These are phyloP conservation scores for Lepeophtheirus salmonis DNA, from an alignment of 1,140 invertebrate genomes.

Conservation along the genomic window DNA sequence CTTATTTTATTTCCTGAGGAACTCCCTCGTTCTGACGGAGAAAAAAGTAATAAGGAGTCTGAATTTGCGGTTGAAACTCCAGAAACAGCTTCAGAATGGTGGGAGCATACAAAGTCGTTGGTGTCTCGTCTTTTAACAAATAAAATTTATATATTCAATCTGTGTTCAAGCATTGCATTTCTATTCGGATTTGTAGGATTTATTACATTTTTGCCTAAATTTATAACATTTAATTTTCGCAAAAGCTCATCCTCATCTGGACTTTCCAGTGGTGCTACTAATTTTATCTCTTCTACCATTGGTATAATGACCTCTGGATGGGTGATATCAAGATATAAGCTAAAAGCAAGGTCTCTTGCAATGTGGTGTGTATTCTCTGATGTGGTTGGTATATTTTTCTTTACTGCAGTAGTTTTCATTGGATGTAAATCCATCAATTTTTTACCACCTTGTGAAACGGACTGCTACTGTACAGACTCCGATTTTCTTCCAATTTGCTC, in stretches of 20 bases:
- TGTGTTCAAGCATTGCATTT: slow-evolving; percentile 44
- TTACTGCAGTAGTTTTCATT: neutral
- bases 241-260: slow-evolving; percentile 7
- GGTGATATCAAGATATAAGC: slow-evolving; percentile 5
- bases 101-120: neutral
- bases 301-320: slow-evolving; percentile 11
- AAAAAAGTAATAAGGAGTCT: neutral
- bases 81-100: neutral
- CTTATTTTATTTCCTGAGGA: slow-evolving; percentile 3
- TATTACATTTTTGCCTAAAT: slow-evolving; percentile 54
- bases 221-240: slow-evolving; percentile 50
- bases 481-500: slow-evolving; percentile 11
- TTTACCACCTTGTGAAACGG: neutral
- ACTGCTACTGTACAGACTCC: slow-evolving; percentile 7
- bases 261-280: neutral
- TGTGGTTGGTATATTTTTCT: slow-evolving; percentile 5
- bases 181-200: slow-evolving; percentile 50
- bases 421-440: neutral
- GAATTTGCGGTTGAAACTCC: slow-evolving; percentile 1
- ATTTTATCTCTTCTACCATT: slow-evolving; percentile 2
- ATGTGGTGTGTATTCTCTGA: slow-evolving; percentile 8
- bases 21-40: neutral
- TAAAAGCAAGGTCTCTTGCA: slow-evolving; percentile 8
- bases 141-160: slow-evolving; percentile 44
- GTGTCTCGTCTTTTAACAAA: slow-evolving; percentile 37